These are phyloP conservation scores for Ormyrus thymus DNA, from an alignment of 2,888 invertebrate genomes.

Conservation along the genomic window DNA sequence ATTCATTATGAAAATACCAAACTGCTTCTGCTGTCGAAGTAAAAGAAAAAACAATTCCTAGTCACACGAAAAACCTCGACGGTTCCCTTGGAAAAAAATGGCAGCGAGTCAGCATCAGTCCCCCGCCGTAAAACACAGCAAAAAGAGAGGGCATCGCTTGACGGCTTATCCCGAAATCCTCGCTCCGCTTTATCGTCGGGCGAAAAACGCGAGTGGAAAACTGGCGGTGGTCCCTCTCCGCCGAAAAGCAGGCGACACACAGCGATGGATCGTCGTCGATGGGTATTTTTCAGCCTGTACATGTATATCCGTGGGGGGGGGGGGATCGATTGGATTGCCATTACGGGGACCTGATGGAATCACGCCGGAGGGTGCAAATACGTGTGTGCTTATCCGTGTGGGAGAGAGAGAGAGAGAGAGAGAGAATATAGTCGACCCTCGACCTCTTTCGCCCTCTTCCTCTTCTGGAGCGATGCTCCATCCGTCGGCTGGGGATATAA, in stretches of 20 bases:
- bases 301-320: not conserved
- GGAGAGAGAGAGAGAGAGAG: not conserved
- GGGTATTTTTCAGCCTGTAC: slow-evolving; percentile 24
- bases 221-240: no score
- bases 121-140: not conserved
- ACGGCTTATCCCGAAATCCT: slow-evolving; percentile 18
- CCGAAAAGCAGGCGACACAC: not conserved
- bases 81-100: no score
- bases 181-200: slow-evolving; percentile 5
- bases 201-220: not conserved
- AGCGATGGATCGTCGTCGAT: slow-evolving; percentile 7
- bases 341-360: slow-evolving; percentile 71
- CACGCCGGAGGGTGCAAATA: slow-evolving; percentile 63
- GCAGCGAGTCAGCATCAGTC: not conserved
- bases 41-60: no score
- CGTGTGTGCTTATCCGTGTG: slow-evolving; percentile 59
- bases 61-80: no score
- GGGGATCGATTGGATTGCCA: slow-evolving; percentile 73
- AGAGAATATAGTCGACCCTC: slow-evolving; percentile 35
- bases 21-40: no score
- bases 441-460: slow-evolving; percentile 37
- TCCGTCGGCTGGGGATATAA: slow-evolving; percentile 24
- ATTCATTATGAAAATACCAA: no score
- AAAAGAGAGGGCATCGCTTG: not conserved
- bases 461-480: not conserved